Base-by-base conservation (phyloP, 2,113 vertebrate species). In the Glareola pratincola region DNA sequence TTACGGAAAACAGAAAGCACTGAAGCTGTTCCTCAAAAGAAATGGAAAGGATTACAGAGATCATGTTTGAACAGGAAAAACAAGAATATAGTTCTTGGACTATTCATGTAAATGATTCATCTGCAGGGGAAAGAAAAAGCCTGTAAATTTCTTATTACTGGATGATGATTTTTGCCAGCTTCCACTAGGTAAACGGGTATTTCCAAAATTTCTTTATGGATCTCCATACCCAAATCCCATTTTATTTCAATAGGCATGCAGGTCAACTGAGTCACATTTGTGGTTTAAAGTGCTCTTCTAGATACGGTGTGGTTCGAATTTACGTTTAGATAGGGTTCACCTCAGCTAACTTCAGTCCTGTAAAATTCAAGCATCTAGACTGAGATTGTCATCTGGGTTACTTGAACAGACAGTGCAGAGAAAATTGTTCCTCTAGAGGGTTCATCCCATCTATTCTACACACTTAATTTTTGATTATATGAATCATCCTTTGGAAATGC, bases 331-430 rank as follows among this genome's bases (percentile, higher is more conserved):
- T 34, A 87, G 39, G n/a, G 53, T 48, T 89, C 84, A 95, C 86
- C 73, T 94, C 73, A 82, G 8, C 64, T 81, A 78, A 87, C 56
- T 87, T 34, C 69, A 60, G 34, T 16, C 34, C 62, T 92, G 56
- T 79, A 91, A 91, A 96, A 92, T 72, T 87, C 48, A 95, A 92
- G 12, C 41, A 39, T 78, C 73, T 43, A 71, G 51, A 34, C 93
- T 39, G 36, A 92, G 84, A 75, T 62, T 81, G 80, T 92, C 68
- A 75, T 94, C 51, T 72, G 19, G 43, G 56, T 89, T 91, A 94
- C 73, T 75, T 85, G 77, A 96, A 87, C 32, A 96, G 94, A 91
- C 91, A 91, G 68, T 39, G 51, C 51, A 89, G 60, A 85, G 64
- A 92, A 91, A 85, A 71, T 56, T 87, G 10, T 34, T 74, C 36